Conservation (phyloP, 2,888 invertebrate genomes). For the Odontocerum albicorne region DNA sequence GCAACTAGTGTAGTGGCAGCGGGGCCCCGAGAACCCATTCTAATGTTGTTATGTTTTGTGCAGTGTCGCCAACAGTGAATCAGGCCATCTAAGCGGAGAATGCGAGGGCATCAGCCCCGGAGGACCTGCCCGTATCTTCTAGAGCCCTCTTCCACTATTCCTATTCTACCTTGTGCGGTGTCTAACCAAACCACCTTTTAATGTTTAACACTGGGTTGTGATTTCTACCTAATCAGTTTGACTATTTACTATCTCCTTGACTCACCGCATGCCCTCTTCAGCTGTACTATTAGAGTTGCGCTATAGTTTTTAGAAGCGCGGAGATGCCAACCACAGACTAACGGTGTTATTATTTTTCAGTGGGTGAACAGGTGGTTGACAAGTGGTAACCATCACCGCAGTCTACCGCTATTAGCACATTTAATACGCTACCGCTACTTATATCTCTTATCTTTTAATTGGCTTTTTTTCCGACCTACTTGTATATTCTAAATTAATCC, state of each 20-base stretch:
- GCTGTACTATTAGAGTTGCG: background rate
- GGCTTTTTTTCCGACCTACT: slow-evolving; percentile 38
- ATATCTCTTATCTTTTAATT: slow-evolving; percentile 43
- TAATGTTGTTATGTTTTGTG: slow-evolving; percentile 32
- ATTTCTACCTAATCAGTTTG: slow-evolving; percentile 27
- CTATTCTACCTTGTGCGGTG: slow-evolving; percentile 28
- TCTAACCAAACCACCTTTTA: slow-evolving; percentile 9
- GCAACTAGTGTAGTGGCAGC: background rate
- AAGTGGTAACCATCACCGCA: slow-evolving; percentile 59
- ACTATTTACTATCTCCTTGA: slow-evolving; percentile 17
- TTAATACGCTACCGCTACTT: slow-evolving; percentile 49
- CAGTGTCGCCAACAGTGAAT: slow-evolving; percentile 32
- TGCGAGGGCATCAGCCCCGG: slow-evolving; percentile 27
- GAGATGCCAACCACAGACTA: slow-evolving; percentile 16
- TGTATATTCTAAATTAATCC: slow-evolving; percentile 35
- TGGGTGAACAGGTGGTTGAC: slow-evolving; percentile 70
- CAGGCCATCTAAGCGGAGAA: slow-evolving; percentile 25
- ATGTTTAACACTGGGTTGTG: slow-evolving; percentile 34
- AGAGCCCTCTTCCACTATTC: slow-evolving; percentile 30
- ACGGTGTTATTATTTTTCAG: slow-evolving; percentile 56
- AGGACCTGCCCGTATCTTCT: slow-evolving; percentile 28
- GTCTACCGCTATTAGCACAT: slow-evolving; percentile 26
- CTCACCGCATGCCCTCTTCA: slow-evolving; percentile 30
- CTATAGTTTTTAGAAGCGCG: slow-evolving; percentile 12
- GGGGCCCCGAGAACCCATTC: slow-evolving; percentile 8